These are phyloP conservation scores for Gymnosoma rotundatum DNA, from an alignment of 2,888 invertebrate genomes.

Conservation along the genomic window DNA sequence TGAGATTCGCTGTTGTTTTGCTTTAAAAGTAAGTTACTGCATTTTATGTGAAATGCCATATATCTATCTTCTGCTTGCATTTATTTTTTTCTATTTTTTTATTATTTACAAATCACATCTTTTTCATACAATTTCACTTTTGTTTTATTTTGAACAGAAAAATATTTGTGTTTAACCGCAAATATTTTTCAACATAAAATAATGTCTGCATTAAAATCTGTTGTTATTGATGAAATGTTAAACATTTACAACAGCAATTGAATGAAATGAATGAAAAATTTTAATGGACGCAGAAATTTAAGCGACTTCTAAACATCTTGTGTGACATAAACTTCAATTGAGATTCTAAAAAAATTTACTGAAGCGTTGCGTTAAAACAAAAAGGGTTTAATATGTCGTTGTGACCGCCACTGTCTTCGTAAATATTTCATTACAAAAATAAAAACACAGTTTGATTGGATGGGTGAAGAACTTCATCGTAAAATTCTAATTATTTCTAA, in stretches of 20 bases:
- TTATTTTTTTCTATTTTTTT: background rate
- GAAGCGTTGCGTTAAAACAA: too few species aligned
- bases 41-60: slow-evolving; percentile 11
- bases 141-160: slow-evolving; percentile 21
- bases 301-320: too few species aligned
- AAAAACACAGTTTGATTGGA: too few species aligned
- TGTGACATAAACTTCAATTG: too few species aligned
- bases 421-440: too few species aligned
- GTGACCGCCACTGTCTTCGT: too few species aligned
- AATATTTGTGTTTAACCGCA: background rate
- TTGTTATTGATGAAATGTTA: background rate
- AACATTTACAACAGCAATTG: background rate
- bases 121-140: slow-evolving; percentile 37
- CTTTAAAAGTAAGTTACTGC: slow-evolving; percentile 3
- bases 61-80: background rate
- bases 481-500: too few species aligned
- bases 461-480: too few species aligned
- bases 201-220: slow-evolving; percentile 14
- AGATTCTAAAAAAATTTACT: too few species aligned
- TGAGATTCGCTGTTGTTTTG: slow-evolving; percentile 22
- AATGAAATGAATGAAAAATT: background rate
- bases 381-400: too few species aligned
- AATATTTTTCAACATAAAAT: slow-evolving; percentile 6
- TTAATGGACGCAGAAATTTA: too few species aligned
- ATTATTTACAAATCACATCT: slow-evolving; percentile 15